These are phyloP conservation scores for Cacoxenus indagator DNA, from an alignment of 2,888 invertebrate genomes.

Conservation along the genomic window DNA sequence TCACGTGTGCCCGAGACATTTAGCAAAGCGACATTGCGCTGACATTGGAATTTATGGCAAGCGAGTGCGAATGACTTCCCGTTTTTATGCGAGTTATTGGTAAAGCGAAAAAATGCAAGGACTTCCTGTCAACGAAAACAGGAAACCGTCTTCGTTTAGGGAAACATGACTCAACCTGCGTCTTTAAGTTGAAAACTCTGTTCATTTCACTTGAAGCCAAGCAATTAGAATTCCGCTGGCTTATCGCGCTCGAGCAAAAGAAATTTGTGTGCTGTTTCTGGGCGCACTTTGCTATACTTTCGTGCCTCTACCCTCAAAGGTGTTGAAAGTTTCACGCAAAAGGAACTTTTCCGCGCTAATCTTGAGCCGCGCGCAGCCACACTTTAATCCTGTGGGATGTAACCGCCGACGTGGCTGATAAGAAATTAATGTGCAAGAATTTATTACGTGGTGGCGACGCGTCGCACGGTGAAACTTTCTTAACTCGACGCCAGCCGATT, in stretches of 20 bases:
- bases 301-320: background rate
- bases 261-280: conserved; percentile 41
- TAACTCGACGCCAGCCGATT: too few relatives aligned
- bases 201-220: conserved; percentile 2
- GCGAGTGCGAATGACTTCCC: background rate
- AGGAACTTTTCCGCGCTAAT: background rate
- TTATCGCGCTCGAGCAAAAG: conserved; percentile 57
- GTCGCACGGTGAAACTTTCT: background rate
- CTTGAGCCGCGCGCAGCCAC: background rate
- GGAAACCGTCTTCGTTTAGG: background rate
- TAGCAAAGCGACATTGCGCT: background rate
- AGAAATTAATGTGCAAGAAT: conserved; percentile 54
- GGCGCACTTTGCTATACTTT: background rate
- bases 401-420: conserved; percentile 46
- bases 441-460: conserved; percentile 44
- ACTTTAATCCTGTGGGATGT: conserved; percentile 54
- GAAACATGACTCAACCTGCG: background rate
- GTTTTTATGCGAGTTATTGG: background rate
- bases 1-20: conserved; percentile 5
- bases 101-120: background rate
- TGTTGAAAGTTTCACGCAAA: conserved; percentile 16
- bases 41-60: conserved; percentile 19
- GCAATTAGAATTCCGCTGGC: conserved; percentile 56
- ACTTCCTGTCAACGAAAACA: background rate
- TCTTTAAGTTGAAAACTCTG: background rate